Percentiles rank a stretch among this genome's conserved stretches.
These are phyloP conservation scores for Pseudocheirus occidentalis DNA, from an alignment of 2,797 vertebrate genomes.

Conservation along the genomic window DNA sequence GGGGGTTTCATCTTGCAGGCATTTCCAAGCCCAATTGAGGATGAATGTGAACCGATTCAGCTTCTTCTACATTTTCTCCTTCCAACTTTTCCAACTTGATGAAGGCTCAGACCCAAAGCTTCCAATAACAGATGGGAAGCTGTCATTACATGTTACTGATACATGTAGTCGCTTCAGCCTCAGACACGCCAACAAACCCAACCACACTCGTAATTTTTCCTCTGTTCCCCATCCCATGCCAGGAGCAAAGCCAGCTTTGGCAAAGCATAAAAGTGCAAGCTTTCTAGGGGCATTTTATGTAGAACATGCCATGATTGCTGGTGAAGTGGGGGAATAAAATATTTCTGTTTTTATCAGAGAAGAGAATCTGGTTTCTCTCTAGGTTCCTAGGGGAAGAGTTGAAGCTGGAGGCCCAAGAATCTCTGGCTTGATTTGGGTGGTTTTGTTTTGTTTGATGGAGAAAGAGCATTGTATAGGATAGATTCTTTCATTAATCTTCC, in stretches of 20 bases:
- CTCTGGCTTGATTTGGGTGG: not conserved
- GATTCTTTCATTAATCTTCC: conserved; percentile 28
- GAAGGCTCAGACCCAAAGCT: conserved; percentile 64
- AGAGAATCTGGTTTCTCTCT: conserved; percentile 48
- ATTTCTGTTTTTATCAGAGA: conserved; percentile 60
- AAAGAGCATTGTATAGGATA: conserved; percentile 1
- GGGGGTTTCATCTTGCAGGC: conserved; percentile 3
- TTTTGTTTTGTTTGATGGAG: not conserved
- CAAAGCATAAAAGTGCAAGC: conserved; percentile 65
- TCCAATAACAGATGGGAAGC: conserved; percentile 79
- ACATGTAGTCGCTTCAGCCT: conserved; percentile 59
- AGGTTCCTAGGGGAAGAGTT: conserved; percentile 21
- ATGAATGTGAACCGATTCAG: conserved; percentile 17
- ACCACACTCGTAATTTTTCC: conserved; percentile 71
- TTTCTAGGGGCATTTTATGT: conserved; percentile 74
- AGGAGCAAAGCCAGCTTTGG: conserved; percentile 74
- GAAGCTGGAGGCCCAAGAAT: conserved; percentile 53
- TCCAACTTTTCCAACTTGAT: conserved; percentile 65
- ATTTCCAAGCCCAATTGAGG: conserved; percentile 15
- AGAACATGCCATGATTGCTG: conserved; percentile 65
- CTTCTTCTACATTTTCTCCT: conserved; percentile 57
- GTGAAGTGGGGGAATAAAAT: conserved; percentile 49
- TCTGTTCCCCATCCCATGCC: conserved; percentile 71
- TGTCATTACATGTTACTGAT: conserved; percentile 77
- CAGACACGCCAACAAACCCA: conserved; percentile 58